Evolutionary conservation across 2,113 vertebrate species (phyloP).

Genomic region (Ictalurus punctatus): DNA sequence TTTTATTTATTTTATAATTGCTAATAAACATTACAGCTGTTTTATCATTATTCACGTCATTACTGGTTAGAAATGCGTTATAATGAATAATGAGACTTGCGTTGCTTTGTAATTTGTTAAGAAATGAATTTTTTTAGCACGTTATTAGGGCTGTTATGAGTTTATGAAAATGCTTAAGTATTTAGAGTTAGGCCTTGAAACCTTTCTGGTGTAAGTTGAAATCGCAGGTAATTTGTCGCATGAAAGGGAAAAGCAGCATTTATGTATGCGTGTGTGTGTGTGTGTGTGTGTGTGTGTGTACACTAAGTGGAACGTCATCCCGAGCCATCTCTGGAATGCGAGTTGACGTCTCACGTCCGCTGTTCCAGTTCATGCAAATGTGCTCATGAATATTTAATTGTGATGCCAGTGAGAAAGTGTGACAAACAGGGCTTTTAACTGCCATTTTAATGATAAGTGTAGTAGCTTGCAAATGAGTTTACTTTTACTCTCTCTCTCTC

Average conservation of each 20-base stretch:
- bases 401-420: slow-evolving; percentile 69
- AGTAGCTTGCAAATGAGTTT: slow-evolving; percentile 69
- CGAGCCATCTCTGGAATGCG: slow-evolving; percentile 44
- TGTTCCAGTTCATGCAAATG: slow-evolving; percentile 69
- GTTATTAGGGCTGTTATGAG: background rate
- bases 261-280: background rate
- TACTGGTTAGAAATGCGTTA: background rate
- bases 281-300: slow-evolving; percentile 26
- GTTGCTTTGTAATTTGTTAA: background rate
- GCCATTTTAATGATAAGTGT: slow-evolving; percentile 72
- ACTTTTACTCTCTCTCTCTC: slow-evolving; percentile 51
- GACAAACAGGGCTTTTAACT: slow-evolving; percentile 73
- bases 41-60: background rate
- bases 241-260: slow-evolving; percentile 9
- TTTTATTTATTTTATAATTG: no score
- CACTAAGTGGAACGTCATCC: slow-evolving; percentile 54
- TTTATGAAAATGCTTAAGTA: background rate
- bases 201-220: slow-evolving; percentile 22
- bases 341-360: slow-evolving; percentile 56
- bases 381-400: slow-evolving; percentile 73
- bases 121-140: background rate
- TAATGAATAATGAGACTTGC: background rate
- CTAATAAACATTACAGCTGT: background rate
- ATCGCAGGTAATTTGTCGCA: slow-evolving; percentile 15
- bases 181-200: slow-evolving; percentile 21